Evolutionary conservation across 92 coral and sea anemone species (phyloP), one percentile per base, ranked within the genome.

Genomic region (Porites lobata): DNA sequence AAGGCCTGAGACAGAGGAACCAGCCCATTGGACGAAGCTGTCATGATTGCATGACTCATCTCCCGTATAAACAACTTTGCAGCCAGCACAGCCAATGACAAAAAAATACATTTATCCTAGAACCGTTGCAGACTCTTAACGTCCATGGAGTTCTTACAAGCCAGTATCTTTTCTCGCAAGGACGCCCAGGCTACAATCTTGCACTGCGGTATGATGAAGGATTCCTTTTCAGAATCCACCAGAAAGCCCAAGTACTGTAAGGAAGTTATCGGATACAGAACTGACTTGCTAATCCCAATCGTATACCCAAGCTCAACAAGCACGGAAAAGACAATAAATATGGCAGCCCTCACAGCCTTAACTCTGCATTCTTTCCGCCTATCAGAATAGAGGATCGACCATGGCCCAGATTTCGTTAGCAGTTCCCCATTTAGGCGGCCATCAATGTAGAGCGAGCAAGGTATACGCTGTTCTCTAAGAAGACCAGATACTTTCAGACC

Each of bases 381-480:
- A 53, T 53, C 57, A 0, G 57, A 15, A 20, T 26, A 21, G 19
- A 54, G 74, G 61, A 58, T 11, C 8, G 88, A 73, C 88, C 81
- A 84, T 0, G 82, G 88, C 3, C 88, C 88, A 24, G n/a, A 3
- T 7, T 3, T 2, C 8, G 88, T 84, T 1, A 84, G 7, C 18
- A 84, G 38, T 57, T 72, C 88, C 8, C 83, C 82, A 19, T 84
- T 73, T 8, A 72, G 80, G 18, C 82, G 81, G 61, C 59, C 88
- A 9, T 84, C 88, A 73, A 84, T 84, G 26, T 84, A 84, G 6
- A 84, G 19, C 4, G 88, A 84, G 24, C 82, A 84, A 12, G 82
- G 82, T 9, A 84, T 59, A 2, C 86, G 77, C 14, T 22, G 61
- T 15, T 43, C 22, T 12, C 85, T 15, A 24, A 67, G 65, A 20